Percentiles rank a stretch among this genome's conserved stretches.
phyloP scores from a whole-genome alignment of 2,113 vertebrate genomes.

The Danio rerio region GRCz12tu NC_133199.1:33351001-33351500 shows the following conservation, averaged over 20 bases:
- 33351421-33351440: slow-evolving; percentile 59
- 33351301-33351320: slow-evolving; percentile 23
- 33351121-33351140: no score
- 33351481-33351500: slow-evolving; percentile 73
- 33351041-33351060: no score
- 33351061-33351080: no score
- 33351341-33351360: not conserved
- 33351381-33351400: not conserved
- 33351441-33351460: slow-evolving; percentile 65
- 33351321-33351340: not conserved
- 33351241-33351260: not conserved
- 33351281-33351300: not conserved
- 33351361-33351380: not conserved
- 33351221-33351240: no score
- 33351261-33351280: not conserved
- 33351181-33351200: no score
- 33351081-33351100: no score
- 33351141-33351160: no score
- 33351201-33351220: no score
- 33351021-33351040: no score
- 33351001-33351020: no score
- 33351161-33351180: no score
- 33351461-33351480: slow-evolving; percentile 76
- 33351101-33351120: no score
- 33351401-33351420: slow-evolving; percentile 22